Evolutionary conservation across 2,888 invertebrate species (phyloP).

Genomic region (Lamellibrachia satsuma): DNA sequence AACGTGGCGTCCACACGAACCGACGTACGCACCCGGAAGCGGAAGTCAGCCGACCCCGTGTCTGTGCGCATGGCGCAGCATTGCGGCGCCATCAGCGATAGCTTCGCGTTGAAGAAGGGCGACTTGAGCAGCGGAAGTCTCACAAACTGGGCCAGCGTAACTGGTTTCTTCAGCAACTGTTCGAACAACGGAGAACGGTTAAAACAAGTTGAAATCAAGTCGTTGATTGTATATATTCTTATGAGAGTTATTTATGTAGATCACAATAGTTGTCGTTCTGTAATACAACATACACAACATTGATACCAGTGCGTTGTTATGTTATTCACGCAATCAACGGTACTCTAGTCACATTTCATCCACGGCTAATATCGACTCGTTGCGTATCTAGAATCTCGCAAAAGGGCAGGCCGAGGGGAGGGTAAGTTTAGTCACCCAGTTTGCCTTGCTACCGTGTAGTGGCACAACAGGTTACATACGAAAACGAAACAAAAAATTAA

Average conservation of each 20-base stretch:
- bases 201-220: background rate
- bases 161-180: conserved; percentile 66
- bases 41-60: background rate
- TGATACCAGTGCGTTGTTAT: background rate
- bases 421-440: no score
- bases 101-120: conserved; percentile 65
- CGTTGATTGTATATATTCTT: background rate
- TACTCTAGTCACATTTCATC: no score
- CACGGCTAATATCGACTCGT: no score
- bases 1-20: conserved; percentile 58
- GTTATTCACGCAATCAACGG: background rate
- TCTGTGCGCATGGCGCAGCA: conserved; percentile 41
- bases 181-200: background rate
- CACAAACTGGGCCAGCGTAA: conserved; percentile 66
- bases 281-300: background rate
- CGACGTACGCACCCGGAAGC: conserved; percentile 27
- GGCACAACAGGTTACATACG: no score
- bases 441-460: no score
- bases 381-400: no score
- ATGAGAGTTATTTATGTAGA: background rate
- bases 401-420: no score
- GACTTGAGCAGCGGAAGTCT: conserved; percentile 67
- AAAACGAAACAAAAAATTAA: no score
- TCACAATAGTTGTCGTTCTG: background rate
- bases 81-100: conserved; percentile 39